A percentile compares a stretch with the other conserved stretches of the same genome.
Conservation (phyloP, 2,888 invertebrate species). For the Synanthedon tipuliformis region DNA sequence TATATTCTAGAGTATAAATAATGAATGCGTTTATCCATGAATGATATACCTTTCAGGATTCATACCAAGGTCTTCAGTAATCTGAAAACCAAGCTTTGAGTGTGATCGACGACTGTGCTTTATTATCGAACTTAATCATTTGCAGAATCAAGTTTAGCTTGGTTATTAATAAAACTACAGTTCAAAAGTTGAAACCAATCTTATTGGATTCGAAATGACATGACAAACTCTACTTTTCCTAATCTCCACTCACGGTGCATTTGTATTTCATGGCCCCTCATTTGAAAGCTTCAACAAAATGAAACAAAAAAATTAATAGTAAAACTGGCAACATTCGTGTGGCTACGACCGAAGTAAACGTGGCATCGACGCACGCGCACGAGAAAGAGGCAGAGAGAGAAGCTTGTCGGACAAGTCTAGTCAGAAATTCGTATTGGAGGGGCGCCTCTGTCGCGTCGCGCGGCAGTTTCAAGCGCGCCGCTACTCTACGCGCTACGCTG, state of each 20-base stretch:
- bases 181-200: too few species aligned
- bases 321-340: constrained; percentile 48
- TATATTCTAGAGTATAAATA: too few species aligned
- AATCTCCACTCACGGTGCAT: constrained; percentile 31
- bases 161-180: too few species aligned
- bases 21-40: too few species aligned
- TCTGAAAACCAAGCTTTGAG: too few species aligned
- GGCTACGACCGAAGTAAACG: constrained; percentile 33
- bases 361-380: constrained; percentile 63
- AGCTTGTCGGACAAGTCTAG: constrained; percentile 47
- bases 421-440: constrained; percentile 31
- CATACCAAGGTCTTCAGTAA: too few species aligned
- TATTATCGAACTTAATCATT: too few species aligned
- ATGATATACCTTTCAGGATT: too few species aligned
- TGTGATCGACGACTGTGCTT: too few species aligned
- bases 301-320: constrained; percentile 48
- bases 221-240: constrained; percentile 6
- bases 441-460: constrained; percentile 40
- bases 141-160: too few species aligned
- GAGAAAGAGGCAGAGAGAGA: constrained; percentile 41
- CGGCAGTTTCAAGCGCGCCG: constrained; percentile 51
- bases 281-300: constrained; percentile 53
- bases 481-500: constrained; percentile 16
- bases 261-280: constrained; percentile 60
- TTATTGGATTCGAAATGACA: background rate